phyloP scores from a whole-genome alignment of 2,113 vertebrate species.

The Todiramphus chloris region DNA sequence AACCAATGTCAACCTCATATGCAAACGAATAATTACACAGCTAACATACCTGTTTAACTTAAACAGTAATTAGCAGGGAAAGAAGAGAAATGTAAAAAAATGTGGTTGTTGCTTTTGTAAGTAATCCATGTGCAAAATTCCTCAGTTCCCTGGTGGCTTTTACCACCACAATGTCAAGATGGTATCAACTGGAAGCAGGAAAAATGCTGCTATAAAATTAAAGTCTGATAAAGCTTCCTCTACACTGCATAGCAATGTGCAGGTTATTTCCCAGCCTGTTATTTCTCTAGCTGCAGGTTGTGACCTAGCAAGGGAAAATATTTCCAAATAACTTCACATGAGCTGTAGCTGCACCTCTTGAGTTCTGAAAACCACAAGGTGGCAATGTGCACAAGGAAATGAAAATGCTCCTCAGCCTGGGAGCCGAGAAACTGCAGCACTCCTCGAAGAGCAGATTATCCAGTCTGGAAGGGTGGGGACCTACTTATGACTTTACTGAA shows the following conservation, averaged over 20 bases:
- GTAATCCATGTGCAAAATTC: background rate
- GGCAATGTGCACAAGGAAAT: constrained; percentile 74
- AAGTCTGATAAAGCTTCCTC: background rate
- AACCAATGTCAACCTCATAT: constrained; percentile 35
- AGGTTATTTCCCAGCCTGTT: background rate
- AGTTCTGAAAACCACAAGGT: constrained; percentile 55
- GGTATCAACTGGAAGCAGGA: background rate
- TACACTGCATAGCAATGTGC: background rate
- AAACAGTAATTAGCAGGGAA: constrained; percentile 25
- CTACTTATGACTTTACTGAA: fast-evolving
- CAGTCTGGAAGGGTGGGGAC: background rate
- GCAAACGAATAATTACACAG: constrained; percentile 47
- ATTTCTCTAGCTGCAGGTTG: background rate
- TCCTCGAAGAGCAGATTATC: too few species aligned
- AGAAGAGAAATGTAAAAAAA: background rate
- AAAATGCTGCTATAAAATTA: fast-evolving
- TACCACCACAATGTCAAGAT: fast-evolving
- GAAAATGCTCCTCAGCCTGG: too few species aligned
- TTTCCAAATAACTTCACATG: background rate
- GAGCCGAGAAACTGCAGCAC: too few species aligned
- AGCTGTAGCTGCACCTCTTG: background rate
- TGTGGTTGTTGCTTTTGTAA: background rate
- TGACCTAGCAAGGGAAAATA: background rate
- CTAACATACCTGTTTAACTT: constrained; percentile 57
- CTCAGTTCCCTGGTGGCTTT: background rate